Evolutionary conservation across 1,140 invertebrate species (phyloP).

Genomic region (Cotesia glomerata): DNA sequence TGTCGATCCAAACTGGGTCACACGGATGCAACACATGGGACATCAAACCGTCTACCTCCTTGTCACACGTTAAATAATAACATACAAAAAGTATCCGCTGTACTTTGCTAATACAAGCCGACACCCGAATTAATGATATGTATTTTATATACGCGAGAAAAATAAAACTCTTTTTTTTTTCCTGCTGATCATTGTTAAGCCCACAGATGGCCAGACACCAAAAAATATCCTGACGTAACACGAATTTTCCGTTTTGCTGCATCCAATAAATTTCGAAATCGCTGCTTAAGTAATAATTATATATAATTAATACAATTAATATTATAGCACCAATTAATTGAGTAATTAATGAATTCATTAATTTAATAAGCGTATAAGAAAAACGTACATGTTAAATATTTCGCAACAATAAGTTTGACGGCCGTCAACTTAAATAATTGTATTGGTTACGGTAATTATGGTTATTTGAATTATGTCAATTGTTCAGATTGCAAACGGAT

Average conservation of each 20-base stretch:
- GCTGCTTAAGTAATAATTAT: too few species aligned
- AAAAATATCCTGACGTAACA: constrained; percentile 7
- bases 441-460: too few species aligned
- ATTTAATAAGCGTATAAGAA: too few species aligned
- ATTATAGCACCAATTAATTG: too few species aligned
- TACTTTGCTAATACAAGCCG: background rate
- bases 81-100: too few species aligned
- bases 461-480: background rate
- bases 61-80: constrained; percentile 9
- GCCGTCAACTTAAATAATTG: too few species aligned
- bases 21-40: constrained; percentile 4
- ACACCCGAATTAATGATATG: constrained; percentile 31
- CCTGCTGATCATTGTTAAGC: constrained; percentile 24
- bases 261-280: background rate
- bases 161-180: constrained; percentile 16
- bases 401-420: too few species aligned
- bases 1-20: constrained; percentile 21
- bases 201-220: constrained; percentile 14
- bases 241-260: background rate
- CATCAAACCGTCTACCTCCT: background rate
- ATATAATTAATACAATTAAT: too few species aligned
- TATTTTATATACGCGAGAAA: constrained; percentile 27
- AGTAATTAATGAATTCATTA: background rate
- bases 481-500: constrained; percentile 5
- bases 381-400: too few species aligned